Evolutionary conservation across 2,797 vertebrate genomes (phyloP), one percentile per base, ranked within the genome.

Genomic region (Pagetopsis macropterus): DNA sequence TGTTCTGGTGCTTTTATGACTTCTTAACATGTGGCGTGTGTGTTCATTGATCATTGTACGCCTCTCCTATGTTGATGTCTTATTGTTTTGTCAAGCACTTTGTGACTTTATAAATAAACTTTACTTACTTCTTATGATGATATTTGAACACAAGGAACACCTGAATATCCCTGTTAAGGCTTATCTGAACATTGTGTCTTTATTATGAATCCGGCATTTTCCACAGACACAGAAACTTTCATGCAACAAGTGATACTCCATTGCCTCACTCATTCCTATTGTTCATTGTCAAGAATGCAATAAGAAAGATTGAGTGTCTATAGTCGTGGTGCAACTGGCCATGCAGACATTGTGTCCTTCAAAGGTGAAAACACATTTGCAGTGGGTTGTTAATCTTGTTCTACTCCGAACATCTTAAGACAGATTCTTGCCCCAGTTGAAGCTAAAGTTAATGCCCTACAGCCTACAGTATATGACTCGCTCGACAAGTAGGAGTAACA

Each of bases 111-210:
- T 27, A 27, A 27, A 27, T 27, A 27, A 27, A 27, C 27, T 27
- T 27, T 27, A 27, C 27, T 27, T 27, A 27, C 27, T 46, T 59
- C 51, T 48, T 15, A 7, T 21, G 50, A 63, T 43, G 37, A 41
- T 37, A 2, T 37, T 56, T 63, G 45, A 7, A 45, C 19, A 1
- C 43, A 48, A 55, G 44, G 31, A 8, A 45, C 5, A 2, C 12
- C 9, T 8, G 4, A 48, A 14, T 54, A 63, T 64, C 40, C 55
- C 15, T 21, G 1, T 43, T 1, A 3, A 50, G 3, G 8, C 8
- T 65, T 65, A 77, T 48, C 74, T 54, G 44, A 75, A 78, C 72
- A 76, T 2, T 14, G 44, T 27, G 46, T 44, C 45, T 13, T 10
- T 31, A 54, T 31, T 17, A 16, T 23, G 1, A 31, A 50, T 14